Base-by-base conservation (phyloP, 23 tunicate genomes). In the Pegea sp. region DNA sequence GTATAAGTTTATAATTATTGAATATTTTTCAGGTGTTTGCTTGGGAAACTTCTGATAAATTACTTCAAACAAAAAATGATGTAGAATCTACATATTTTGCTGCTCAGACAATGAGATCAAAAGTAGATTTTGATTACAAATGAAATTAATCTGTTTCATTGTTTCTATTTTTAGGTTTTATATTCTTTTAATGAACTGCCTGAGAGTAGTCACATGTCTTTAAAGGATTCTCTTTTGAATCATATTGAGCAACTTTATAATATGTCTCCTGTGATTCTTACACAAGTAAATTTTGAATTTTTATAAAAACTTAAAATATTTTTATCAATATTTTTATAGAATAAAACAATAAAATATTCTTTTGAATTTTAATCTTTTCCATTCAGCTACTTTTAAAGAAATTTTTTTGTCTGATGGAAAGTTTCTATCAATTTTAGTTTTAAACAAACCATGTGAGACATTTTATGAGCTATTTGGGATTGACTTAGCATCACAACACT, bases 21-120 rank as follows among this genome's bases (percentile, higher is more conserved):
- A n/a, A n/a, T n/a, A n/a, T 58, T 5, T 13, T 76, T 52, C 30
- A 84, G 95, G 75, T 84, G 19, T 84, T 84, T 68, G 95, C 95
- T 0, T 84, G 95, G 95, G 95, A 84, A 55, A 84, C 81, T 3
- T 72, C 95, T 0, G 95, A 84, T 68, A 66, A 84, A 44, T 55
- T 84, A 19, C 43, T 84, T 0, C 70, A 56, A 49, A 28, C 68
- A 43, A 84, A 84, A 48, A 51, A 74, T 56, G 95, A 84, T 52
- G 76, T 67, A 56, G 84, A 84, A 63, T 73, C 95, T 44, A 84
- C 84, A 31, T 84, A 84, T 52, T 84, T 84, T 84, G 84, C 95
- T 53, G 95, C 95, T 24, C 95, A 84, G 42, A 84, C 95, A 1
- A 84, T 84, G 62, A 49, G 95, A 58, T 69, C 95, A 19, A 84